Conservation (phyloP, 1,140 invertebrate genomes). For the Apolygus lucorum region DNA sequence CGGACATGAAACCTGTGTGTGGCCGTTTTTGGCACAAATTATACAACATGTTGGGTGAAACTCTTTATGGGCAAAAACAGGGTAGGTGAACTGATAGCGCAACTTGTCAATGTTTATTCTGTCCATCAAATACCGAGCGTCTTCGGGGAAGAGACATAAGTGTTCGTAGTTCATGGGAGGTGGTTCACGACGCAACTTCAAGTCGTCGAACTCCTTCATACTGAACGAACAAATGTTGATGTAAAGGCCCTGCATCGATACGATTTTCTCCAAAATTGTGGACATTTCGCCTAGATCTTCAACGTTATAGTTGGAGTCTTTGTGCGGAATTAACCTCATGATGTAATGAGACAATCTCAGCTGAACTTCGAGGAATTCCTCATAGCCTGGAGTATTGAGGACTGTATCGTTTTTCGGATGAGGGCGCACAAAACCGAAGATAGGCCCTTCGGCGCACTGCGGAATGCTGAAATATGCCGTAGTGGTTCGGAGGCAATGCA, state of each 20-base stretch:
- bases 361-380: neutral
- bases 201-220: slow-evolving; percentile 33
- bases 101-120: neutral
- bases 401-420: neutral
- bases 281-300: neutral
- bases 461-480: slow-evolving; percentile 14
- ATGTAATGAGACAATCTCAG: neutral
- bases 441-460: slow-evolving; percentile 7
- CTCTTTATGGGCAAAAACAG: neutral
- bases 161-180: neutral
- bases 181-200: slow-evolving; percentile 6
- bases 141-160: neutral
- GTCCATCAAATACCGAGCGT: neutral
- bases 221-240: neutral
- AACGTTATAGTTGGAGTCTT: neutral
- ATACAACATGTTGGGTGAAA: neutral
- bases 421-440: slow-evolving; percentile 2
- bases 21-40: neutral
- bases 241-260: neutral
- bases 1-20: neutral
- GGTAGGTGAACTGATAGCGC: neutral
- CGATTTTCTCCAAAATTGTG: neutral
- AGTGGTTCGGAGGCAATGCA: slow-evolving; percentile 14
- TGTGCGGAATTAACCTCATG: neutral
- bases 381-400: neutral